These are phyloP conservation scores for Scartelaos histophorus DNA, from an alignment of 2,113 vertebrate genomes.

Conservation along the genomic window DNA sequence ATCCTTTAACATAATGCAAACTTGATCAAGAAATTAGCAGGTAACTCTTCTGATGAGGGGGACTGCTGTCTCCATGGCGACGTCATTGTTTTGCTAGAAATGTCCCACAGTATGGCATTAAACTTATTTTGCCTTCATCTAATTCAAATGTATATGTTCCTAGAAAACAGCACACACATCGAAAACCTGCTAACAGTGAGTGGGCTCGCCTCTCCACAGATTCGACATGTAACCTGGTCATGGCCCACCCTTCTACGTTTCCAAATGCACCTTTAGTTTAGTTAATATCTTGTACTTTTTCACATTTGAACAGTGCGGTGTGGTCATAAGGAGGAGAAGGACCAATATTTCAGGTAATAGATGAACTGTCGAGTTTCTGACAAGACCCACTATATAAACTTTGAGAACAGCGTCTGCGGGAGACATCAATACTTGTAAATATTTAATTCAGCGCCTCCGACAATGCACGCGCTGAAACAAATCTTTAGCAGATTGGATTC, in stretches of 20 bases:
- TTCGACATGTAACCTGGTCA: neutral
- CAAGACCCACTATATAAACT: conserved; percentile 67
- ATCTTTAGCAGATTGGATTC: conserved; percentile 70
- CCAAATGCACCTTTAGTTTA: neutral
- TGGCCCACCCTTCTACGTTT: neutral
- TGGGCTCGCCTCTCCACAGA: too few species aligned
- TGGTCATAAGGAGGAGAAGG: conserved; percentile 26
- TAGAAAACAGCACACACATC: too few species aligned
- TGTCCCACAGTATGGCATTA: too few species aligned
- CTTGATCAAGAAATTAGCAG: too few species aligned
- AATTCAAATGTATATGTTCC: too few species aligned
- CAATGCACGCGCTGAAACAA: conserved; percentile 72
- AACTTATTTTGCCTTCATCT: too few species aligned
- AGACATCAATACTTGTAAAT: conserved; percentile 74
- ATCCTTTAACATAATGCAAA: too few species aligned
- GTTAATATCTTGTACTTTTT: conserved; percentile 9
- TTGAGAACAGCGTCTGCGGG: conserved; percentile 66
- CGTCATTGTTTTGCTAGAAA: too few species aligned
- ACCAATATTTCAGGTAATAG: conserved; percentile 66
- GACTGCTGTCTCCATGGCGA: too few species aligned
- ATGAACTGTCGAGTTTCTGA: conserved; percentile 66
- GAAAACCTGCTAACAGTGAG: too few species aligned
- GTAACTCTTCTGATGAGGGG: too few species aligned
- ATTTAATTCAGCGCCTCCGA: conserved; percentile 76
- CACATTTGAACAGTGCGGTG: conserved; percentile 9